A percentile compares a stretch with the other conserved stretches of the same genome.
Conservation (phyloP, 1,140 invertebrate genomes). For the Zeugodacus cucurbitae region DNA sequence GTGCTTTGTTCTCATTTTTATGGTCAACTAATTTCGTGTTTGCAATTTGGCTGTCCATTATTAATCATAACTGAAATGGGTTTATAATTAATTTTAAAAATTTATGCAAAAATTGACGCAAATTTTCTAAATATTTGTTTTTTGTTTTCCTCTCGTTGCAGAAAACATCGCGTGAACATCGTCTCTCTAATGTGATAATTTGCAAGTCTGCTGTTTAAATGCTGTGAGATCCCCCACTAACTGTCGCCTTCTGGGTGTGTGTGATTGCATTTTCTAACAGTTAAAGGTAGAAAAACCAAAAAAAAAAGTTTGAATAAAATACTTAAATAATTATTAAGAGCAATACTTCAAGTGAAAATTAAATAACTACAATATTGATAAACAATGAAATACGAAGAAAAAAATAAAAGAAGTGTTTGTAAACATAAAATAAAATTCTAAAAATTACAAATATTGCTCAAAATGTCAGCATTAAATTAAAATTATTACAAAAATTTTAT, state of each 20-base stretch:
- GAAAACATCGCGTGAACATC: background rate
- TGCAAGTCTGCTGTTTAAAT: background rate
- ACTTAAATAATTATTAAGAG: background rate
- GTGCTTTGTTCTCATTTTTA: slow-evolving; percentile 24
- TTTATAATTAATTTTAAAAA: slow-evolving; percentile 23
- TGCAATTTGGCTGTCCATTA: background rate
- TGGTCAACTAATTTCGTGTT: background rate
- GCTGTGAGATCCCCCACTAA: background rate
- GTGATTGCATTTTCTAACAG: background rate
- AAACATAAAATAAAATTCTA: too few species aligned
- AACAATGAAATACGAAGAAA: background rate
- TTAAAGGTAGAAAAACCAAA: background rate
- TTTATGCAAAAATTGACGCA: background rate
- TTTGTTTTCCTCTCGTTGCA: background rate
- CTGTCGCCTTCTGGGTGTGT: background rate
- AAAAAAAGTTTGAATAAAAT: background rate
- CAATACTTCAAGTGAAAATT: background rate
- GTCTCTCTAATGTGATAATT: background rate
- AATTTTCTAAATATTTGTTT: background rate
- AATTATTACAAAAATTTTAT: too few species aligned
- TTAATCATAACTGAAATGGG: background rate
- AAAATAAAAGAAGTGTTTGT: background rate
- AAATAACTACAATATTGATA: background rate
- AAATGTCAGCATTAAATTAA: too few species aligned
- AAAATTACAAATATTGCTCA: too few species aligned